Base-by-base conservation (phyloP, 2,888 invertebrate genomes). In the Drosophila nigritarsus region DNA sequence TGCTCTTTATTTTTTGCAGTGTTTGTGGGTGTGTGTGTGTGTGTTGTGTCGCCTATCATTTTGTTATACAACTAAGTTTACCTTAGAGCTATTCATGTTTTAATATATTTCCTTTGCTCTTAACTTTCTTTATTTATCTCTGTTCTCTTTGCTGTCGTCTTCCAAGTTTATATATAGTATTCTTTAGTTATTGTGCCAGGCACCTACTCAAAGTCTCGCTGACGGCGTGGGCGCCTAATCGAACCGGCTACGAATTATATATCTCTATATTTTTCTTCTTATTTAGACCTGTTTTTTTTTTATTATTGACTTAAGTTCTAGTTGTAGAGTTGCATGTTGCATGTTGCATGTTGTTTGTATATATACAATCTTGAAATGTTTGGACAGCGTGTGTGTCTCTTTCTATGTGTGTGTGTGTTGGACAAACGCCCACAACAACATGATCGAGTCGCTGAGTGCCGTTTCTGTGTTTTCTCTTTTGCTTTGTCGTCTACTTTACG, bases 151-250 rank as follows among this genome's bases (percentile, higher is more conserved):
- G 54, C 56, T 62, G 53, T 48, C 67, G 54, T 60, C 65, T 61
- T 49, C 49, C 27, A 42, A 18, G 32, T 61, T 66, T 27, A 60
- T 60, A 71, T 79, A 65, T 78, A 76, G 68, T 76, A 61, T 64
- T 69, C 48, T 78, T 72, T 86, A 86, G 87, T 83, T 81, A 73
- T 68, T 81, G 83, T 83, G 83, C 83, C 83, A 71, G 82, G 83
- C 83, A 83, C 83, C 82, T 78, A 84, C 71, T 82, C 65, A 73
- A 72, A 75, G 63, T 69, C 42, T 54, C 61, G 55, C 53, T 42
- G 63, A 38, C 50, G 62, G 49, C 49, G 75, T 73, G 73, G 68
- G 69, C 70, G 60, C 49, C 71, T 42, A 60, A 61, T 42, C 58
- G 45, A 72, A 66, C 72, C 64, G 80, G 66, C 80, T 59, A 66